Evolutionary conservation across 1,140 invertebrate species (phyloP), one percentile per base, ranked within the genome.

Genomic region (Hermetia illucens): DNA sequence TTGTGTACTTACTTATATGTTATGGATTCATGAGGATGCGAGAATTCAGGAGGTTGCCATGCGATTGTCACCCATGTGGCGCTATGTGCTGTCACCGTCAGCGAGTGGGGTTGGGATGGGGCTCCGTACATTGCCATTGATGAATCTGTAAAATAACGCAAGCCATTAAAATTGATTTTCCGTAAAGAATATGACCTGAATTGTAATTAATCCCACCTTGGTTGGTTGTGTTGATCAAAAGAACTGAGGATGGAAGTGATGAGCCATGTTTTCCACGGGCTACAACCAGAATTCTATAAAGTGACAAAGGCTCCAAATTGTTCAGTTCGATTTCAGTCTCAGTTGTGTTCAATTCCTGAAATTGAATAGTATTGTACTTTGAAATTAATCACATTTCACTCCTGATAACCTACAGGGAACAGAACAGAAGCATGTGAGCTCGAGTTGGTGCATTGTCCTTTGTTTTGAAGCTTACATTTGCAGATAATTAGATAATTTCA

Each of bases 21-120:
- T 15, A 85, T 72, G 46, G 74, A 71, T 50, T 85, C 80, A 21
- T 77, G 72, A 0, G 79, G 79, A 55, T 79, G 73, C 27, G 76
- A 77, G 57, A 81, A 78, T 53, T 79, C 74, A 1, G 83, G 82
- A 12, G 82, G 80, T 51, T 84, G 79, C 83, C 83, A 86, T 20
- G 70, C 69, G 21, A 86, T 67, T 5, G 79, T 78, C 36, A 86
- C 71, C 68, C 75, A 83, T 8, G 77, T 80, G 18, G 80, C 81
- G 34, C 78, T 81, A 44, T 79, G 80, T 36, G 69, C 72, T 2
- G 74, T 73, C n/a, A 87, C 73, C 3, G 79, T 70, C 15, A 87
- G 55, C 1, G 77, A 77, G 52, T 85, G 81, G 0, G 82, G 83
- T 1, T 80, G 75, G 2, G 82, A 83, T 3, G 82, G 73, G 2